Conservation (phyloP, 2,888 invertebrate genomes). For the Bugulina stolonifera region DNA sequence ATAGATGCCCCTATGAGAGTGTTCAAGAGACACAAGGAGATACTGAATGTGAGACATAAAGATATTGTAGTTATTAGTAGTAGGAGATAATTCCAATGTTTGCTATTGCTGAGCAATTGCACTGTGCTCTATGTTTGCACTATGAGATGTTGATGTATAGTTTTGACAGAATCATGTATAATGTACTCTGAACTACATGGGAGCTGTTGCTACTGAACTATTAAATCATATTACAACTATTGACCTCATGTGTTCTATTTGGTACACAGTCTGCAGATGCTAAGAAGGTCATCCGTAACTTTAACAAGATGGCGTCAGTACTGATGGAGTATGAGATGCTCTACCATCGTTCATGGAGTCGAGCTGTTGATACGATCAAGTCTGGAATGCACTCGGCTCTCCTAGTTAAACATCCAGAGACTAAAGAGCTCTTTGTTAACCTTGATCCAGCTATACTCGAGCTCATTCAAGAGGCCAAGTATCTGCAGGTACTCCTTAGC, state of each 20-base stretch:
- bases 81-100: no score
- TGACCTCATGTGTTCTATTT: no score
- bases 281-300: conserved; percentile 51
- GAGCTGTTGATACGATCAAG: conserved; percentile 48
- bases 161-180: no score
- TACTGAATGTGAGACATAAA: conserved; percentile 45
- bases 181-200: no score
- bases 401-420: conserved; percentile 59
- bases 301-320: conserved; percentile 54
- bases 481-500: conserved; percentile 38
- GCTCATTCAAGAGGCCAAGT: conserved; percentile 52
- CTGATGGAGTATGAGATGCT: conserved; percentile 53
- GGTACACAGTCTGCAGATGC: conserved; percentile 46
- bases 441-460: conserved; percentile 53
- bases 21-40: conserved; percentile 50
- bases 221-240: no score
- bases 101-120: no score
- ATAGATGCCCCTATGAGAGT: conserved; percentile 72
- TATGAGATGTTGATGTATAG: no score
- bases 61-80: no score
- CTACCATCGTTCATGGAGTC: conserved; percentile 52
- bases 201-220: no score
- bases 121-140: no score
- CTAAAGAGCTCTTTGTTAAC: conserved; percentile 49
- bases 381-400: conserved; percentile 49